Conservation (phyloP, 1,140 invertebrate genomes). For the Ganaspis sp. region DNA sequence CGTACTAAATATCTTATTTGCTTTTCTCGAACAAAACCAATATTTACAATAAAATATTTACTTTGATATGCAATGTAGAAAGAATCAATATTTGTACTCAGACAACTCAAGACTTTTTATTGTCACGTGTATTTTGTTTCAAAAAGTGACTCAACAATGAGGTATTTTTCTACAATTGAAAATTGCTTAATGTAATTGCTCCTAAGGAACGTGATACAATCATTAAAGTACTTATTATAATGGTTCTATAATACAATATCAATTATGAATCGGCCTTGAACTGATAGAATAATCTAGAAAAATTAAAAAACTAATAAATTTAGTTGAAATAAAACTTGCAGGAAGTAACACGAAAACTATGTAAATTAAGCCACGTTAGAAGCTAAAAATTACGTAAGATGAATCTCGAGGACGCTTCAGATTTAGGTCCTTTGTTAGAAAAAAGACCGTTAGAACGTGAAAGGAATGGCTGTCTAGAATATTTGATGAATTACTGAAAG, state of each 20-base stretch:
- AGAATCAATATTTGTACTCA: too few species aligned
- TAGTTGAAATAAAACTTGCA: not conserved
- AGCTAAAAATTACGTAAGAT: constrained; percentile 9
- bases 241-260: not conserved
- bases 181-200: not conserved
- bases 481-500: not conserved
- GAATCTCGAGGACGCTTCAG: not conserved
- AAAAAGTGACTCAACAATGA: too few species aligned
- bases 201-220: constrained; percentile 8
- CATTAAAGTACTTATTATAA: not conserved
- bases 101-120: too few species aligned
- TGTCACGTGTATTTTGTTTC: too few species aligned
- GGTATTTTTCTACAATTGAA: not conserved
- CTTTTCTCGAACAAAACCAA: too few species aligned
- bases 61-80: too few species aligned
- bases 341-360: not conserved
- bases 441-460: not conserved
- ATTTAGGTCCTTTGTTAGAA: not conserved
- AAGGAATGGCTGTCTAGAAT: constrained; percentile 4
- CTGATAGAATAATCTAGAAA: not conserved
- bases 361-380: not conserved
- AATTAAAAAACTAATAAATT: not conserved
- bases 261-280: not conserved
- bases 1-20: too few species aligned
- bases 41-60: too few species aligned